Evolutionary conservation across 2,888 invertebrate species (phyloP).

Genomic region (Pollenia angustigena): DNA sequence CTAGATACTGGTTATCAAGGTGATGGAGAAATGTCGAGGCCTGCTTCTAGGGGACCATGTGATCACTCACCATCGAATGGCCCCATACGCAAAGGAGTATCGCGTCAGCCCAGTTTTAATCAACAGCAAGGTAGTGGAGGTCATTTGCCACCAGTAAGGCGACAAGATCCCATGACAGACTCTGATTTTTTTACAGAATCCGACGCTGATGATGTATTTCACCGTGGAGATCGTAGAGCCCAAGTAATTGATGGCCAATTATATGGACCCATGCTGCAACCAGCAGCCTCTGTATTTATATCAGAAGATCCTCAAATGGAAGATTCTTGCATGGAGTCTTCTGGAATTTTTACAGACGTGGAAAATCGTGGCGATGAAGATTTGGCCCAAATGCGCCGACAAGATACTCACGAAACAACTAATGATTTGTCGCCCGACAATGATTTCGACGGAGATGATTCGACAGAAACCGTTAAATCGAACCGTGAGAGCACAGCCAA

Average conservation of each 20-base stretch:
- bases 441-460: slow-evolving; percentile 79
- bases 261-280: slow-evolving; percentile 87
- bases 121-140: slow-evolving; percentile 77
- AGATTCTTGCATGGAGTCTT: slow-evolving; percentile 94
- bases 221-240: slow-evolving; percentile 90
- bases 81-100: slow-evolving; percentile 80
- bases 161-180: slow-evolving; percentile 94
- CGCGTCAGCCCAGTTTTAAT: slow-evolving; percentile 84
- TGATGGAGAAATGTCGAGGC: slow-evolving; percentile 94
- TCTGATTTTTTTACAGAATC: slow-evolving; percentile 96
- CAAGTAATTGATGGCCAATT: slow-evolving; percentile 95
- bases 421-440: slow-evolving; percentile 79
- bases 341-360: slow-evolving; percentile 94
- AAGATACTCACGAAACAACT: slow-evolving; percentile 79
- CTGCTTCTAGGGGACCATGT: slow-evolving; percentile 91
- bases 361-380: slow-evolving; percentile 90
- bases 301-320: slow-evolving; percentile 86
- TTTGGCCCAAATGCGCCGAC: slow-evolving; percentile 83
- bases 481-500: slow-evolving; percentile 77
- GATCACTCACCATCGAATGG: slow-evolving; percentile 89
- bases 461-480: slow-evolving; percentile 85
- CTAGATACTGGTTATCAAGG: slow-evolving; percentile 97
- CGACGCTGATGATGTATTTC: slow-evolving; percentile 90
- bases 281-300: slow-evolving; percentile 85
- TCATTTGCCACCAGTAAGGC: slow-evolving; percentile 86